Evolutionary conservation across 2,888 invertebrate genomes (phyloP), one percentile per base, ranked within the genome.

Genomic region (Loripinus fragilis): DNA sequence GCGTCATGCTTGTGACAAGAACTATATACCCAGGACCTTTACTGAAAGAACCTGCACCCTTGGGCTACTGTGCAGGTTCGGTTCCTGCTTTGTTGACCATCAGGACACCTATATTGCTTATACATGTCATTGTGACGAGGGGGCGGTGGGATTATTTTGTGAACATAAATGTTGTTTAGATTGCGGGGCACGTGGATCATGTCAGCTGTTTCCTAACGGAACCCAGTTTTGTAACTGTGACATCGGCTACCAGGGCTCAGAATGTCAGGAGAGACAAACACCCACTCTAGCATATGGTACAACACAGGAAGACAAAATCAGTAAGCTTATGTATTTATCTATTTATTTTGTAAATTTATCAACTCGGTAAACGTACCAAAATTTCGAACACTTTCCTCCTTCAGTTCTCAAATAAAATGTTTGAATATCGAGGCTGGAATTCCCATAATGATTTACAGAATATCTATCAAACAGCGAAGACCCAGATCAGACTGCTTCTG

Each of bases 141-240:
- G 81, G 3, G 76, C 81, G 0, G 70, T 52, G 15, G 81, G 81
- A 5, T 23, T 81, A 12, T 67, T 81, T 17, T 81, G 81, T 69
- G 78, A 81, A 33, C 60, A 68, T 28, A 78, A 78, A 64, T 81
- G 81, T 65, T 81, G 81, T 55, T 48, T 78, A 28, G 67, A 78
- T 38, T 81, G 81, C 60, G 81, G 81, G 15, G 48, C 60, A 2
- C 73, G 78, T 48, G 81, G 81, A 50, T 64, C 42, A 8, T 81
- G 81, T 65, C 71, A 33, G 7, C 35, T 78, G 23, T 78, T 48
- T 23, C 41, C 70, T 15, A 69, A 81, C 48, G 76, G 81, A 30
- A 74, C 71, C 17, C 60, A 67, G 68, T 76, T 68, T 41, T 81
- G 81, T 65, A 50, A 60, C 17, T 81, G 81, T 65, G 33, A 64